phyloP scores from a whole-genome alignment of 2,113 vertebrate species.

The Hypocryptadius cinnamomeus region DNA sequence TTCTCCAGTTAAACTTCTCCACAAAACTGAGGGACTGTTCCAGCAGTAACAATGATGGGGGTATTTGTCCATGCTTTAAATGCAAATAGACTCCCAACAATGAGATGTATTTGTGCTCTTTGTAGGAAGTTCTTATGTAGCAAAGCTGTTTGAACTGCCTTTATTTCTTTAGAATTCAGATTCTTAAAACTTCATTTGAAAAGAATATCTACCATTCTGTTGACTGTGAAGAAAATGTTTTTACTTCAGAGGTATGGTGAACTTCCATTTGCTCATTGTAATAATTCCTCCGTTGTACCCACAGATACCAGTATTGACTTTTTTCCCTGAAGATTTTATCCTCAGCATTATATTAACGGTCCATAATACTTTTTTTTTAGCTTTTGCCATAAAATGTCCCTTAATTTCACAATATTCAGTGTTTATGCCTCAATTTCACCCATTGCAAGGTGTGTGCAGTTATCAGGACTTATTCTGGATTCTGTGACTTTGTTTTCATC shows the following conservation, averaged over 20 bases:
- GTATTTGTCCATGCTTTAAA: not conserved
- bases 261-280: not conserved
- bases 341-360: not conserved
- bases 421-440: not conserved
- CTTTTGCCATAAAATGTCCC: not conserved
- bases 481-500: not conserved
- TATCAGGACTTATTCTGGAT: not conserved
- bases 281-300: not conserved
- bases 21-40: not conserved
- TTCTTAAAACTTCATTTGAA: slow-evolving; percentile 70
- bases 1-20: not conserved
- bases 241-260: slow-evolving; percentile 66
- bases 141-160: not conserved
- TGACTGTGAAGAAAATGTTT: slow-evolving; percentile 62
- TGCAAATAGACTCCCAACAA: not conserved
- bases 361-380: not conserved
- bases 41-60: not conserved
- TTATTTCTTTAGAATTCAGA: slow-evolving; percentile 59
- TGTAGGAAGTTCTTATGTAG: not conserved
- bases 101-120: not conserved
- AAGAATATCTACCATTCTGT: slow-evolving; percentile 49
- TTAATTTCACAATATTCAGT: not conserved
- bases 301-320: not conserved
- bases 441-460: not conserved
- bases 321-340: not conserved